Conservation (phyloP, 2,113 vertebrate genomes). For the Peromyscus polionotus region DNA sequence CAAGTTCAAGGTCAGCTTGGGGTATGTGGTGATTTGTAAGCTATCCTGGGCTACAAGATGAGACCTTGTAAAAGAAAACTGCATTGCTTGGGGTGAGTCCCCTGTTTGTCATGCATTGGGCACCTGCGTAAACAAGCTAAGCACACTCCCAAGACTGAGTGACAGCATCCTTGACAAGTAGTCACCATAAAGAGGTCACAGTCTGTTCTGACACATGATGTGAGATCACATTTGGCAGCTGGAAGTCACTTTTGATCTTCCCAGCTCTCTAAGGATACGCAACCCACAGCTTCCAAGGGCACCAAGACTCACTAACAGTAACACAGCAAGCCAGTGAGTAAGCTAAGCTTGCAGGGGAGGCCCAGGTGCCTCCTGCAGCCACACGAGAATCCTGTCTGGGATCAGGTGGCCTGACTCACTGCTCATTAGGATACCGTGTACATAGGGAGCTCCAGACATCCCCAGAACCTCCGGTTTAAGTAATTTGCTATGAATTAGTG, state of each 20-base stretch:
- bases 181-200: background rate
- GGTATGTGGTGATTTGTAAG: background rate
- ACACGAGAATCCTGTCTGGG: background rate
- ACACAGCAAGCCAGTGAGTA: background rate
- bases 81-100: background rate
- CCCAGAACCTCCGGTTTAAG: constrained; percentile 25
- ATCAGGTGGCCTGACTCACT: background rate
- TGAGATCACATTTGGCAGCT: background rate
- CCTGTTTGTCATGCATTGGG: background rate
- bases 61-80: background rate
- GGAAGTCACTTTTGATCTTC: background rate
- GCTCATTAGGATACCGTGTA: background rate
- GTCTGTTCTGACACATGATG: background rate
- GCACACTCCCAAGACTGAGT: background rate
- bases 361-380: background rate
- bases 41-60: background rate
- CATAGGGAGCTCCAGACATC: background rate
- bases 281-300: background rate
- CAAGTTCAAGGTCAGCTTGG: background rate
- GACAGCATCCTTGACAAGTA: background rate
- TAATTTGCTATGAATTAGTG: constrained; percentile 40
- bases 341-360: background rate
- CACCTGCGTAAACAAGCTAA: background rate
- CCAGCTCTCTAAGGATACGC: background rate
- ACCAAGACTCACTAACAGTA: background rate